phyloP scores from a whole-genome alignment of 1,140 invertebrate genomes.

The Lasioglossum baleicum region DNA sequence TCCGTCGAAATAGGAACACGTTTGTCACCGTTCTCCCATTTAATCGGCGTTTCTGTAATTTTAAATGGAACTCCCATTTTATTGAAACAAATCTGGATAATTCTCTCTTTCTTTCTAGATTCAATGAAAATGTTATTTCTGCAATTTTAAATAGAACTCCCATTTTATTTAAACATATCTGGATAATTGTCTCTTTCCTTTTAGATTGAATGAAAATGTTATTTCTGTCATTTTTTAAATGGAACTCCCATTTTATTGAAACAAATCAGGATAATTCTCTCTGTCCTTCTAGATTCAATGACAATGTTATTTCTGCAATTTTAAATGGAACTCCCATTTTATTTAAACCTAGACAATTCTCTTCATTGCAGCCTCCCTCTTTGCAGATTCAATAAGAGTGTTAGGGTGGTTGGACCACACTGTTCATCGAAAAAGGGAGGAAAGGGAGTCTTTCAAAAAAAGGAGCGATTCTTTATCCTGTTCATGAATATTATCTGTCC shows the following conservation, averaged over 20 bases:
- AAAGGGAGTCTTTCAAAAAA: background rate
- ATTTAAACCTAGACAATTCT: background rate
- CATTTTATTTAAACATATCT: background rate
- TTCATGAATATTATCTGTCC: conserved; percentile 19
- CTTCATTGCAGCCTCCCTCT: no score
- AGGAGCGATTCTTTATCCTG: background rate
- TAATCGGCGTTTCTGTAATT: background rate
- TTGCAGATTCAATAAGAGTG: no score
- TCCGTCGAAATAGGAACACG: background rate
- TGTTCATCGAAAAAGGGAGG: conserved; percentile 3
- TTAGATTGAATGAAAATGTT: no score
- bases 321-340: background rate
- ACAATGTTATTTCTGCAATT: background rate
- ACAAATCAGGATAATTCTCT: background rate
- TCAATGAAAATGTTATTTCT: background rate
- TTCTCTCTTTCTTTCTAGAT: background rate
- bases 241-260: background rate
- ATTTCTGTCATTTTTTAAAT: background rate
- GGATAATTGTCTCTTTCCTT: background rate
- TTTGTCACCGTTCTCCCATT: background rate
- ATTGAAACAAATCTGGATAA: background rate
- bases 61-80: background rate
- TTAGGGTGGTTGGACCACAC: background rate
- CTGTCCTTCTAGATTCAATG: no score
- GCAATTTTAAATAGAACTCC: background rate